Evolutionary conservation across 2,113 vertebrate genomes (phyloP).

Genomic region (Chitala chitala): DNA sequence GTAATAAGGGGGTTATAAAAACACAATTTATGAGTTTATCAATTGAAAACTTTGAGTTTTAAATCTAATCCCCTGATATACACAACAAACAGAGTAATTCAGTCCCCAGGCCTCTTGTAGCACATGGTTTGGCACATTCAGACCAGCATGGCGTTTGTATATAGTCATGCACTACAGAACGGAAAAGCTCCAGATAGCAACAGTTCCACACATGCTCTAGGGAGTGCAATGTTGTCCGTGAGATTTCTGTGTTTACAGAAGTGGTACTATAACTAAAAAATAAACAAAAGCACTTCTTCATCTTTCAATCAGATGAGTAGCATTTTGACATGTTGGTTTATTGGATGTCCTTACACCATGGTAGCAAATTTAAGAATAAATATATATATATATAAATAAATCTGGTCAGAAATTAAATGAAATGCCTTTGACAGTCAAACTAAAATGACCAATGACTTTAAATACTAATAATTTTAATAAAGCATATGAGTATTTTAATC

Average conservation of each 20-base stretch:
- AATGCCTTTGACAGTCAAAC: too few relatives aligned
- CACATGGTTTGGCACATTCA: neutral
- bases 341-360: too few relatives aligned
- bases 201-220: neutral
- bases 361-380: too few relatives aligned
- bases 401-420: too few relatives aligned
- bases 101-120: neutral
- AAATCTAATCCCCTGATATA: constrained; percentile 21
- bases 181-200: neutral
- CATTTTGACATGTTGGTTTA: too few relatives aligned
- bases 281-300: too few relatives aligned
- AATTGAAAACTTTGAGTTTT: constrained; percentile 42
- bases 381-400: too few relatives aligned
- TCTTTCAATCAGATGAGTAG: too few relatives aligned
- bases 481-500: too few relatives aligned
- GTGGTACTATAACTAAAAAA: neutral
- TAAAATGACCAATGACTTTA: too few relatives aligned
- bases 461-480: too few relatives aligned
- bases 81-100: constrained; percentile 6
- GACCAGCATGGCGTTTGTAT: neutral
- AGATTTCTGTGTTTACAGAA: neutral
- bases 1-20: constrained; percentile 48
- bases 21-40: constrained; percentile 51
- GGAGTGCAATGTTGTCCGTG: neutral
- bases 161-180: neutral